A percentile compares a stretch with the other conserved stretches of the same genome.
Conservation (phyloP, 2,797 vertebrate species). For the Pantherophis vulpinus region DNA sequence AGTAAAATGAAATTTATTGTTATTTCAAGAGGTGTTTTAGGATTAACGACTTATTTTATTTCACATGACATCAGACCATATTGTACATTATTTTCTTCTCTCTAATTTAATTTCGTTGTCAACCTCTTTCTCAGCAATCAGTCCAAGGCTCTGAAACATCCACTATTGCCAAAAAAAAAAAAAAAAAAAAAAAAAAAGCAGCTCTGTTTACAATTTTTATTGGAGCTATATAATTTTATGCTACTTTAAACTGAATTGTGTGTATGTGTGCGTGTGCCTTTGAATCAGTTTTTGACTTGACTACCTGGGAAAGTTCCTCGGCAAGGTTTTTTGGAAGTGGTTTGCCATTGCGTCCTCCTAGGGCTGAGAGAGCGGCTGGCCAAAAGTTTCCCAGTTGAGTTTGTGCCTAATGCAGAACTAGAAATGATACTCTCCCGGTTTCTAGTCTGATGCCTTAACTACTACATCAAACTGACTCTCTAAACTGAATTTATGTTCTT, state of each 20-base stretch:
- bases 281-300: not conserved
- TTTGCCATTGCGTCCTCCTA: not conserved
- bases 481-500: not conserved
- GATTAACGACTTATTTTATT: conserved; percentile 22
- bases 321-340: not conserved
- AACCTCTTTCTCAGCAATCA: not conserved
- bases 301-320: not conserved
- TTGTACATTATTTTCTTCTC: conserved; percentile 49
- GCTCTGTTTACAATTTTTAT: not conserved
- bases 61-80: conserved; percentile 49
- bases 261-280: not conserved
- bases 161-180: not conserved
- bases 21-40: conserved; percentile 40
- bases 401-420: not conserved
- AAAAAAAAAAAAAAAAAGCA: not conserved
- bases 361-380: not conserved
- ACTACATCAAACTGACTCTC: not conserved
- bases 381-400: not conserved
- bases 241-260: not conserved
- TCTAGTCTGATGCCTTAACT: not conserved
- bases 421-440: not conserved
- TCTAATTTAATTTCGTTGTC: not conserved
- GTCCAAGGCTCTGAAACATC: not conserved
- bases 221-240: not conserved
- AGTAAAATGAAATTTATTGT: conserved; percentile 30